Evolutionary conservation across 2,113 vertebrate species (phyloP), one percentile per base, ranked within the genome.

Genomic region (Tachysurus vachellii): DNA sequence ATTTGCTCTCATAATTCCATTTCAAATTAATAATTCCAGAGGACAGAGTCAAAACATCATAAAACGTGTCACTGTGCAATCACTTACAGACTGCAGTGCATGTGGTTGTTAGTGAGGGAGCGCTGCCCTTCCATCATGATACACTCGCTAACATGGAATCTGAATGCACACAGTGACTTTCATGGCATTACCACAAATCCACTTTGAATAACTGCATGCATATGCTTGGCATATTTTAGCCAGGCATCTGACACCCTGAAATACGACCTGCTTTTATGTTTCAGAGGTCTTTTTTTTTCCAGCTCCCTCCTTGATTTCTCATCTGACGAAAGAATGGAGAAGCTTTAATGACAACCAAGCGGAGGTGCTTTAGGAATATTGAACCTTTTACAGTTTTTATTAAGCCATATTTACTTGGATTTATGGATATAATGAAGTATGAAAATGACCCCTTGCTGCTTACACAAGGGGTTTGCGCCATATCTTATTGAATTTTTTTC

Each of bases 151-250:
- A 85, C 85, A 91, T 77, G 68, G 75, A 88, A 91, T 94, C 91
- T 90, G 89, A 93, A 93, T 93, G 90, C 91, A 85, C 23, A 70
- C n/a, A 17, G 80, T 19, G 44, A 84, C 93, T 23, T 36, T 83
- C 64, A 88, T 81, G 57, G 59, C 86, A 77, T 88, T 86, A 82
- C 61, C 75, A 89, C 88, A 42, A 85, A 88, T 88, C 89, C 91
- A 89, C 92, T 93, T 91, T 93, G 89, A 93, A 92, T 94, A 92
- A 94, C 91, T 92, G 89, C 91, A 90, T 92, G 91, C 92, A 91
- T 93, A 90, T 90, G 91, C 84, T 77, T 86, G 87, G 91, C 92
- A 91, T 92, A 90, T 84, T 92, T 93, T 89, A 91, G 87, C 89
- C 79, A 71, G 9, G 66, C 88, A 79, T 71, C 31, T 82, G 91